These are phyloP conservation scores for Heliconius ethilla DNA, from an alignment of 2,888 invertebrate species.

Conservation along the genomic window DNA sequence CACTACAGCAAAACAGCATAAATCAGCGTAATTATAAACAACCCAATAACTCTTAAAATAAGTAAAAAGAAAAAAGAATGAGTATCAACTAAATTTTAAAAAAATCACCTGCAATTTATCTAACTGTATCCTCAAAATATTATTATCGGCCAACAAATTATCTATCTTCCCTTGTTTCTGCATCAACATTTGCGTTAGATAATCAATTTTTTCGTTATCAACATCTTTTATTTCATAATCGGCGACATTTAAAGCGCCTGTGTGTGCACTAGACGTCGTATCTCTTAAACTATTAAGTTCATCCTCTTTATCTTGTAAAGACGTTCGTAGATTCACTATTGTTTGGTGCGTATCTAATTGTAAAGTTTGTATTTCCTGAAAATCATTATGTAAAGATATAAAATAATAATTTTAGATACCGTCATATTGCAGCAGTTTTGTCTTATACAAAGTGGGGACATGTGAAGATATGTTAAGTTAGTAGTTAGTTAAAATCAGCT, in stretches of 20 bases:
- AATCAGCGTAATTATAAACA: too few species aligned
- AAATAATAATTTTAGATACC: background rate
- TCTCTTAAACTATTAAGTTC: constrained; percentile 61
- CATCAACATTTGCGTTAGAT: constrained; percentile 91
- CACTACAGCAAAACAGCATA: too few species aligned
- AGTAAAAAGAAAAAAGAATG: background rate
- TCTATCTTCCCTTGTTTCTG: constrained; percentile 94
- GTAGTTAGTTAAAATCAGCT: too few species aligned
- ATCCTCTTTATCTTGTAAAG: constrained; percentile 63
- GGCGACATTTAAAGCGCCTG: constrained; percentile 71
- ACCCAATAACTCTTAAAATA: too few species aligned
- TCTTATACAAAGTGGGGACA: too few species aligned
- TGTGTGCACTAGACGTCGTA: constrained; percentile 53
- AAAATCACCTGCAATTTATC: constrained; percentile 87
- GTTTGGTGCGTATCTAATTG: constrained; percentile 66
- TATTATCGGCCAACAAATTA: constrained; percentile 90
- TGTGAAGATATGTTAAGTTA: too few species aligned
- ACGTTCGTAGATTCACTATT: constrained; percentile 60
- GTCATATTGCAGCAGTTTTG: too few species aligned
- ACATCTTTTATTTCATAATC: constrained; percentile 68
- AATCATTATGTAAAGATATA: background rate
- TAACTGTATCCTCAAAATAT: constrained; percentile 90
- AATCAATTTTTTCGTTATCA: constrained; percentile 75
- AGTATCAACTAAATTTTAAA: background rate
- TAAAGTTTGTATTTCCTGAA: constrained; percentile 65